Conservation (phyloP, 2,888 invertebrate genomes). For the Patella depressa region DNA sequence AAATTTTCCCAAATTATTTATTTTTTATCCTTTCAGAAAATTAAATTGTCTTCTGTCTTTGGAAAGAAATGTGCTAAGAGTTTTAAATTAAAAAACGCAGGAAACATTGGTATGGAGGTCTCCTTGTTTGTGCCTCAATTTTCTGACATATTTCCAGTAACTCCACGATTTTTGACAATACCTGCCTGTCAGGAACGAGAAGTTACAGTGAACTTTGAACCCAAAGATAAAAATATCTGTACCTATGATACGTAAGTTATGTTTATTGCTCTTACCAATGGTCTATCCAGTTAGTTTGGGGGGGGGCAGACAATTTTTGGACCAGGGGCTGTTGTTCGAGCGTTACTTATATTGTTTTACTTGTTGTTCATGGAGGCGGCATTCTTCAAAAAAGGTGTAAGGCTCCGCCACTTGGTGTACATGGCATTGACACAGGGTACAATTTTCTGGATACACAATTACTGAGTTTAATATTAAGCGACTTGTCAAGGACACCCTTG, state of each 20-base stretch:
- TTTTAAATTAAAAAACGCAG: slow-evolving; percentile 58
- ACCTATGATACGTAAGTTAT: slow-evolving; percentile 38
- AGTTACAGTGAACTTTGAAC: slow-evolving; percentile 44
- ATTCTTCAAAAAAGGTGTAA: too few relatives aligned
- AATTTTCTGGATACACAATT: too few relatives aligned
- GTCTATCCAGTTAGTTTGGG: too few relatives aligned
- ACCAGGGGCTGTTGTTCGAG: too few relatives aligned
- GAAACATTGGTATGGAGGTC: slow-evolving; percentile 58
- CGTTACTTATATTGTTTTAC: too few relatives aligned
- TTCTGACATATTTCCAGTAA: slow-evolving; percentile 50
- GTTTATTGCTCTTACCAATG: background rate
- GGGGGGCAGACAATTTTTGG: too few relatives aligned
- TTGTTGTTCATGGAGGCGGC: too few relatives aligned
- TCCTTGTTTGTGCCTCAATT: slow-evolving; percentile 46
- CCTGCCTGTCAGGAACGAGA: slow-evolving; percentile 47
- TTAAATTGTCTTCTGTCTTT: slow-evolving; percentile 23
- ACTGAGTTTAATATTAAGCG: too few relatives aligned
- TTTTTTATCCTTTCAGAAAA: slow-evolving; percentile 20
- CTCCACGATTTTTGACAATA: slow-evolving; percentile 43
- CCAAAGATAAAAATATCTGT: slow-evolving; percentile 28
- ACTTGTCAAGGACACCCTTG: too few relatives aligned
- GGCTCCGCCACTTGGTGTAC: too few relatives aligned
- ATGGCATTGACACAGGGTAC: too few relatives aligned
- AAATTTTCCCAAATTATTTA: background rate
- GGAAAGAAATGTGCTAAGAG: slow-evolving; percentile 36